Evolutionary conservation across 1,140 invertebrate genomes (phyloP), one percentile per base, ranked within the genome.

Genomic region (Heliconius eleuchia): DNA sequence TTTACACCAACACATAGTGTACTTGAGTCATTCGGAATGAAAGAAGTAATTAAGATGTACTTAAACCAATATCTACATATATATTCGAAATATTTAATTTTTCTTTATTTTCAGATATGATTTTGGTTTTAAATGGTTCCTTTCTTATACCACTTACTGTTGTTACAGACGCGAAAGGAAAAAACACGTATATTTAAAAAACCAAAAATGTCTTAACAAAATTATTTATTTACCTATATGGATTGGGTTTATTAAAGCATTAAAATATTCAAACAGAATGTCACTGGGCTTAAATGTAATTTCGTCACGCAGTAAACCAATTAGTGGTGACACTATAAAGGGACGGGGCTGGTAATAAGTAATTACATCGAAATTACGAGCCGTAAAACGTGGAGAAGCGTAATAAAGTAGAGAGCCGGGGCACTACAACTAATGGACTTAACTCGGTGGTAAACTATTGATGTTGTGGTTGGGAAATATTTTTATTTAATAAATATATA

Each of bases 351-450:
- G 30, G 27, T 66, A 66, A 66, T 66, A 66, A 66, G 60, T 66
- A 66, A 66, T 66, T 66, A 66, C 60, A 66, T 66, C 60, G 60
- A 66, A 66, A 66, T 66, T 66, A 30, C 60, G 60, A 66, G 60
- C 60, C 60, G 27, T 66, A 66, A 66, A 30, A 9, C 60, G n/a
- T 60, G 60, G 27, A 6, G 16, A 66, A 66, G 27, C 60, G 30
- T 66, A 66, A 66, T 66, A 66, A 66, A 66, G 27, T 30, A 30
- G 60, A 66, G 23, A 57, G 7, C 19, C 1, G 23, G 30, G 60
- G 27, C 23, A 23, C 23, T 66, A n/a, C 60, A 16, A 66, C 0
- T 30, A 66, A 66, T 66, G 23, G n/a, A 66, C 11, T 30, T 23
- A 23, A 30, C 23, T 66, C 13, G 27, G 7, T 27, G 60, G 60